A percentile compares a stretch with the other conserved stretches of the same genome.
phyloP scores from a whole-genome alignment of 2,888 invertebrate genomes.

The Cheilosia pagana region DNA sequence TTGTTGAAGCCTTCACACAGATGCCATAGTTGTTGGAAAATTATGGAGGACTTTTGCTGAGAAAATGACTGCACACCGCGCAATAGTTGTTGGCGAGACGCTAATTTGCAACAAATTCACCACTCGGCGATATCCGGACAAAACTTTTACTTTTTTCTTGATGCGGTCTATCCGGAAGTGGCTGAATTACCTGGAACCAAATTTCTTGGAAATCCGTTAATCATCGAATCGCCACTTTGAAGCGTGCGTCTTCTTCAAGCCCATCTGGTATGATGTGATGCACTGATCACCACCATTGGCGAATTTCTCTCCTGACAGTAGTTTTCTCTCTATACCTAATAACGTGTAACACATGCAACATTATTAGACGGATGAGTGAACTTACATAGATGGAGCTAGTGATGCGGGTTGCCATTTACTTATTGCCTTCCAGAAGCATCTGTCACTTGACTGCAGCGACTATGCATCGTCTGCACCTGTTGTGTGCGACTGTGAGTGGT shows the following conservation, averaged over 20 bases:
- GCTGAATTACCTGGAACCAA: constrained; percentile 51
- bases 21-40: constrained; percentile 59
- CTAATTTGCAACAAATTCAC: constrained; percentile 45
- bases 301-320: constrained; percentile 62
- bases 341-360: constrained; percentile 20
- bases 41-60: constrained; percentile 49
- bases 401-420: constrained; percentile 36
- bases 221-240: constrained; percentile 55
- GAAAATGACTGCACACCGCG: constrained; percentile 38
- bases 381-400: constrained; percentile 54
- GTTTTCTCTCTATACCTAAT: constrained; percentile 38
- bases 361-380: constrained; percentile 38
- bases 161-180: constrained; percentile 53
- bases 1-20: constrained; percentile 30
- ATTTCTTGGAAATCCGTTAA: constrained; percentile 67
- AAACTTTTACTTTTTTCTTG: constrained; percentile 71
- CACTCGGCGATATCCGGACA: constrained; percentile 8
- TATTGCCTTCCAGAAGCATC: constrained; percentile 56
- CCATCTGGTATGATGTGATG: neutral
- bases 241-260: constrained; percentile 23
- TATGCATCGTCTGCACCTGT: constrained; percentile 54
- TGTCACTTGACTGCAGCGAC: constrained; percentile 20
- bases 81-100: neutral
- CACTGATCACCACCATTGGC: constrained; percentile 15
- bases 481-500: constrained; percentile 15